phyloP scores from a whole-genome alignment of 2,797 vertebrate genomes.

The Eospalax fontanierii region DNA sequence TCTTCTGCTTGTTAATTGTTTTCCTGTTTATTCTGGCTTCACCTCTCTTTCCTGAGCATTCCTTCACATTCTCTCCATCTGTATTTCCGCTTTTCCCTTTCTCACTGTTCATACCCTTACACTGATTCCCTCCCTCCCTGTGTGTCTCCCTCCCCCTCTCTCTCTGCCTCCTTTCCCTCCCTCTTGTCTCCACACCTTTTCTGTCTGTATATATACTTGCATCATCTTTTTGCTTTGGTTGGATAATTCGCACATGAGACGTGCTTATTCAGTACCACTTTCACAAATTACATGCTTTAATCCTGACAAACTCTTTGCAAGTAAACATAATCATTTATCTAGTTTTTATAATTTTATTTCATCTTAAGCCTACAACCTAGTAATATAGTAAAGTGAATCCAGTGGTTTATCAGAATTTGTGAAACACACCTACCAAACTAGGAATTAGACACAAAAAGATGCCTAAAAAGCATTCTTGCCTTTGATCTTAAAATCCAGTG shows the following conservation, averaged over 20 bases:
- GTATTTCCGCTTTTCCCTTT: not conserved
- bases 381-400: not conserved
- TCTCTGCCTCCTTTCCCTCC: not conserved
- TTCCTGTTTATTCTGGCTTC: too few species aligned
- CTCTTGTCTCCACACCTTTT: not conserved
- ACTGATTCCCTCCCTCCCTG: too few species aligned
- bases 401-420: constrained; percentile 19
- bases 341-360: constrained; percentile 26
- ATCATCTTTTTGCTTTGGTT: not conserved
- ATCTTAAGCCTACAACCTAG: not conserved
- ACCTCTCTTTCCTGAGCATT: not conserved
- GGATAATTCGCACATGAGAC: not conserved
- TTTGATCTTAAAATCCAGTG: constrained; percentile 65
- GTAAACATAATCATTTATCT: not conserved
- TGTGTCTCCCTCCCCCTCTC: not conserved
- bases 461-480: constrained; percentile 26
- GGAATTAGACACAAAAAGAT: constrained; percentile 42
- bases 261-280: not conserved
- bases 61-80: not conserved
- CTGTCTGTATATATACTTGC: not conserved
- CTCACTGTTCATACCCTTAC: not conserved
- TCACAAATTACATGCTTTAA: constrained; percentile 15
- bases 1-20: not conserved
- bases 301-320: constrained; percentile 12
- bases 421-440: not conserved